Conservation (phyloP, 2,113 vertebrate genomes). For the Myiozetetes cayanensis region DNA sequence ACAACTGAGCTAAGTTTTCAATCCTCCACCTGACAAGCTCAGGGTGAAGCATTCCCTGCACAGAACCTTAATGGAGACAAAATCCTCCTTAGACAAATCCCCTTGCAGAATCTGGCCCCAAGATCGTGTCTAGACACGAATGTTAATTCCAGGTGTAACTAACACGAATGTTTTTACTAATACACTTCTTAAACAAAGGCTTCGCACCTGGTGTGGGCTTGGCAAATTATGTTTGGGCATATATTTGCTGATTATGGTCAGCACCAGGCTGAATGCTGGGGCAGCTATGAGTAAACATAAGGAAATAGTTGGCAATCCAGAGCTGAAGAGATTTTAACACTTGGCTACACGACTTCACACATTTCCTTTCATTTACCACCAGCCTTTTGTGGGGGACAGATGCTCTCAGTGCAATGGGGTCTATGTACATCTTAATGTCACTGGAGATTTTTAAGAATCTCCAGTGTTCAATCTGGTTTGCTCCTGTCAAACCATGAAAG, state of each 20-base stretch:
- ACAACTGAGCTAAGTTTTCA: not conserved
- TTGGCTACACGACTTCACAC: not conserved
- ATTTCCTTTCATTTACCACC: not conserved
- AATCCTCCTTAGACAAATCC: conserved; percentile 20
- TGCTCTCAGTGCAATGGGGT: not conserved
- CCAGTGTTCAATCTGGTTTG: not conserved
- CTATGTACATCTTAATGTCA: accelerated
- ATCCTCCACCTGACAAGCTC: not conserved
- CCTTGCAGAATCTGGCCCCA: not conserved
- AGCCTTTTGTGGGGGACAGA: not conserved
- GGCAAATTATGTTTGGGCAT: not conserved
- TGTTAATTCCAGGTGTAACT: conserved; percentile 30
- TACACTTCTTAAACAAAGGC: not conserved
- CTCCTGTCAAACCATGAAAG: not conserved
- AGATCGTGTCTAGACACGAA: not conserved
- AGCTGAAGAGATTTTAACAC: not conserved
- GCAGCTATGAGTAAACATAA: not conserved
- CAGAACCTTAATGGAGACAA: not conserved
- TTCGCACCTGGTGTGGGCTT: not conserved
- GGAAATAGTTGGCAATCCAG: not conserved
- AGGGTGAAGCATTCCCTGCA: not conserved
- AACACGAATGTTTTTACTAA: not conserved
- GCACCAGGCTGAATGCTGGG: not conserved
- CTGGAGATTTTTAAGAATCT: not conserved
- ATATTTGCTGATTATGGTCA: not conserved